Conservation (phyloP, 2,888 invertebrate genomes). For the Gymnoscelis rufifasciata region DNA sequence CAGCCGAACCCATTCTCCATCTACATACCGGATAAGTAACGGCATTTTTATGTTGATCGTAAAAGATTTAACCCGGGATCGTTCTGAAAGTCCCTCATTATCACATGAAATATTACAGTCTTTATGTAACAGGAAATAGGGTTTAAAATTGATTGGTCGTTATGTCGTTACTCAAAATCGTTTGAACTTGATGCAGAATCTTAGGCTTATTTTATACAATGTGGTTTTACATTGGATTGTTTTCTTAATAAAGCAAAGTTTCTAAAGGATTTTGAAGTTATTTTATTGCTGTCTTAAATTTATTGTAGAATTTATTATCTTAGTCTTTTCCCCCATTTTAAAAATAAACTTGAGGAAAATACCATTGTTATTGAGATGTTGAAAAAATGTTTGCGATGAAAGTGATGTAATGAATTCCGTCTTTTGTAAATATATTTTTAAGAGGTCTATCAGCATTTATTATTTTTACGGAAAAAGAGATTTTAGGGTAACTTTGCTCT, state of each 20-base stretch:
- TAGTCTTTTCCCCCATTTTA: no score
- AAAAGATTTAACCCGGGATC: constrained; percentile 47
- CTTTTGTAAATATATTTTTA: no score
- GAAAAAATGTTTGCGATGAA: not conserved
- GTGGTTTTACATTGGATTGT: constrained; percentile 33
- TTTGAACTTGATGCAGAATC: constrained; percentile 32
- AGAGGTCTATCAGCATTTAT: no score
- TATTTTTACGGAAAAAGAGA: no score
- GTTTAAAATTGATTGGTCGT: constrained; percentile 36
- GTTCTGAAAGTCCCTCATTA: constrained; percentile 46
- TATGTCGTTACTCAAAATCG: constrained; percentile 32
- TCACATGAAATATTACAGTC: constrained; percentile 37
- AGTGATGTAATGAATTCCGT: no score
- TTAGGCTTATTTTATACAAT: constrained; percentile 34
- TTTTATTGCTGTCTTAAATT: not conserved
- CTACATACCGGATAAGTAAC: constrained; percentile 30
- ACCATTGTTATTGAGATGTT: no score
- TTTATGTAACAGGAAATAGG: constrained; percentile 36
- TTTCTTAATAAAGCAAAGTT: constrained; percentile 21
- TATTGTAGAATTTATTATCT: not conserved
- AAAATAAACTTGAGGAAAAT: no score
- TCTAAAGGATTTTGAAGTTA: not conserved
- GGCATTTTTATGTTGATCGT: constrained; percentile 54
- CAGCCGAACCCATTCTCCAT: constrained; percentile 1
- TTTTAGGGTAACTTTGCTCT: no score